Percentiles rank a stretch among this genome's conserved stretches.
These are phyloP conservation scores for Hozukius guyotensis DNA, from an alignment of 2,797 vertebrate species.

Conservation along the genomic window DNA sequence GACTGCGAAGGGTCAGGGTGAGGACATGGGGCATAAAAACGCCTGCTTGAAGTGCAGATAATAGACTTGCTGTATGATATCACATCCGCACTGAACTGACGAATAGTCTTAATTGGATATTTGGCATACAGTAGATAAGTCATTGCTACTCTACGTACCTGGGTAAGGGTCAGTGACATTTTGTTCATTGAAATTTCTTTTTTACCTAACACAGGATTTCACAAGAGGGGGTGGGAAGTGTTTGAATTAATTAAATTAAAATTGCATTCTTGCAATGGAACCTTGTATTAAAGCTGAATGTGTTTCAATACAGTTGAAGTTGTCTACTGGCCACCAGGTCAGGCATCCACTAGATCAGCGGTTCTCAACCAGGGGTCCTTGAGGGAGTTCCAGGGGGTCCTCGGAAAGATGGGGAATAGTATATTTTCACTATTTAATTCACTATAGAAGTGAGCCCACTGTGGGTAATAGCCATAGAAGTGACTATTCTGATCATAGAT, in stretches of 20 bases:
- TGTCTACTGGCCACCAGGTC: neutral
- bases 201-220: no score
- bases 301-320: neutral
- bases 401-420: no score
- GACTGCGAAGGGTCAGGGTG: constrained; percentile 29
- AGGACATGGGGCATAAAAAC: constrained; percentile 39
- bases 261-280: neutral
- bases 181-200: neutral
- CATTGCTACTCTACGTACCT: neutral
- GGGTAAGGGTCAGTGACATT: neutral
- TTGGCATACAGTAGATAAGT: neutral
- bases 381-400: no score
- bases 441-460: no score
- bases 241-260: neutral
- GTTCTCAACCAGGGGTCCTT: no score
- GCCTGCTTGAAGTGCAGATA: constrained; percentile 1
- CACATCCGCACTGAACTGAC: neutral
- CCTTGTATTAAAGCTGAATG: neutral
- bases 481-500: no score
- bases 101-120: neutral
- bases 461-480: no score
- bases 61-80: neutral
- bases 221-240: neutral
- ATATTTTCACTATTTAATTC: no score
- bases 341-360: no score